These are phyloP conservation scores for Chalcosyrphus nemorum DNA, from an alignment of 2,888 invertebrate species.

Conservation along the genomic window DNA sequence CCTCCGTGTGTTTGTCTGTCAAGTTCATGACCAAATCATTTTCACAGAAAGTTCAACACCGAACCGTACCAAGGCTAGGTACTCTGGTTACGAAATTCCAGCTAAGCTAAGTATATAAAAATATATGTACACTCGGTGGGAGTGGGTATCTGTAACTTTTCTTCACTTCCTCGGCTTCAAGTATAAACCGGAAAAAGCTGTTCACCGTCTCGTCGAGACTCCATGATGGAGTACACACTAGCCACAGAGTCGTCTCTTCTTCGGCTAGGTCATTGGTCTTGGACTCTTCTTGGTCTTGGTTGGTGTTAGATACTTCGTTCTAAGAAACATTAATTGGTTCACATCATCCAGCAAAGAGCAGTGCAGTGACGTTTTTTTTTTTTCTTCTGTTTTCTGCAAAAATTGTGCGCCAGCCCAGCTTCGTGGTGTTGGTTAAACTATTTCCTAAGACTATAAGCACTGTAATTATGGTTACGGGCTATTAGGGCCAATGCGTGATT, in stretches of 20 bases:
- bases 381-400: not conserved
- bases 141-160: constrained; percentile 48
- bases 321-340: constrained; percentile 60
- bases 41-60: constrained; percentile 26
- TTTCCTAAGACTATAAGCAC: constrained; percentile 30
- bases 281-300: not conserved
- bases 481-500: constrained; percentile 62
- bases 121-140: constrained; percentile 4
- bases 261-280: constrained; percentile 53
- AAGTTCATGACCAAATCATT: constrained; percentile 68
- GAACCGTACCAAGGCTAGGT: not conserved
- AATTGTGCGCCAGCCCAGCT: too few relatives aligned
- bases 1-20: constrained; percentile 65
- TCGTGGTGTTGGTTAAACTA: not conserved
- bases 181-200: constrained; percentile 69
- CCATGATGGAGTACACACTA: constrained; percentile 32
- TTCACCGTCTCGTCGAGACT: constrained; percentile 20
- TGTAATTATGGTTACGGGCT: constrained; percentile 63
- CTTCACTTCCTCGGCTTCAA: constrained; percentile 49
- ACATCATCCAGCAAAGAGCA: constrained; percentile 1
- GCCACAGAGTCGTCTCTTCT: not conserved
- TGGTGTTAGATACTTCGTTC: not conserved
- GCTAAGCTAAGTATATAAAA: not conserved
- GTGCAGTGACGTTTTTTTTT: not conserved
- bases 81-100: constrained; percentile 46